Percentiles rank a stretch among this genome's conserved stretches.
Conservation (phyloP, 2,113 vertebrate genomes). For the Osmerus mordax region DNA sequence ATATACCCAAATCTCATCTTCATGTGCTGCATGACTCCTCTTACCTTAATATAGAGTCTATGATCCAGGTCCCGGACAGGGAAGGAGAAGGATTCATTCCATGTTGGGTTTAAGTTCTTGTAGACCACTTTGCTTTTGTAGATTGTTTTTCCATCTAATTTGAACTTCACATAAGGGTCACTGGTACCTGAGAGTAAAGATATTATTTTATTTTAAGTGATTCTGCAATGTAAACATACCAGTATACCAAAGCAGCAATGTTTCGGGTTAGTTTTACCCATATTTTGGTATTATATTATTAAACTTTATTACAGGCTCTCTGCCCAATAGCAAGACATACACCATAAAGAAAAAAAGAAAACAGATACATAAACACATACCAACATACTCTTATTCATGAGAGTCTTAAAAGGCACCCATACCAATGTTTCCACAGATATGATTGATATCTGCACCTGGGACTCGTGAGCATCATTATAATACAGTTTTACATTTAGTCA, state of each 20-base stretch:
- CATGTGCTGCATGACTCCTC: not conserved
- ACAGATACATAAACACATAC: too few relatives aligned
- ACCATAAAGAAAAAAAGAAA: too few relatives aligned
- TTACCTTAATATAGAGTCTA: slow-evolving; percentile 87
- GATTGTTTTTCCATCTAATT: slow-evolving; percentile 90
- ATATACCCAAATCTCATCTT: not conserved
- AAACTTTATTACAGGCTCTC: too few relatives aligned
- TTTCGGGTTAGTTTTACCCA: not conserved
- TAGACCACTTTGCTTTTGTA: slow-evolving; percentile 96
- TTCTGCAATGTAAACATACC: too few relatives aligned
- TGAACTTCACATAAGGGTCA: slow-evolving; percentile 95
- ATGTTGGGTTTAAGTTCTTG: slow-evolving; percentile 91
- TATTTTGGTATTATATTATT: not conserved
- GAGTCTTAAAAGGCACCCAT: too few relatives aligned
- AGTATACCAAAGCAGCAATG: too few relatives aligned
- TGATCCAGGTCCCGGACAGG: slow-evolving; percentile 85
- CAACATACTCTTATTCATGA: too few relatives aligned
- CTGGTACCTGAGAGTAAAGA: slow-evolving; percentile 83
- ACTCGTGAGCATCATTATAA: too few relatives aligned
- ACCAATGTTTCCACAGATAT: too few relatives aligned
- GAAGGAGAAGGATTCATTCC: slow-evolving; percentile 91
- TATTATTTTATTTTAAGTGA: not conserved
- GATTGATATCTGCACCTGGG: too few relatives aligned
- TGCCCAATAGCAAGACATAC: too few relatives aligned
- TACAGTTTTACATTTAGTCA: too few relatives aligned